A percentile compares a stretch with the other conserved stretches of the same genome.
phyloP scores from a whole-genome alignment of 2,888 invertebrate species.

The Thereva nobilitata region DNA sequence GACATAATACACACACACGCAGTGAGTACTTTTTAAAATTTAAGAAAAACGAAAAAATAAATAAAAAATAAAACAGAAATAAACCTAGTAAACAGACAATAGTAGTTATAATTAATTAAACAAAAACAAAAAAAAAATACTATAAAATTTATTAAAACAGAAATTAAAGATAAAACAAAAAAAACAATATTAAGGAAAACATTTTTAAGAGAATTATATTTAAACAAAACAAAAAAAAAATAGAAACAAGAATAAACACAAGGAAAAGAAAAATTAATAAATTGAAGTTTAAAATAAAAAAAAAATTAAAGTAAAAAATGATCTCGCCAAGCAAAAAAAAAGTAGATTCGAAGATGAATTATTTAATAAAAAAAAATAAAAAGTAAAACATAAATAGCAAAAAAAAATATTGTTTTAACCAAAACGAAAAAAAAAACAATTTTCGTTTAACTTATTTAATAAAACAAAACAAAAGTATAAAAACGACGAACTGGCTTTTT shows the following conservation, averaged over 20 bases:
- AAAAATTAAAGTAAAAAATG: too few species aligned
- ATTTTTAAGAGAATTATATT: conserved; percentile 2
- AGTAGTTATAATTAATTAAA: conserved; percentile 25
- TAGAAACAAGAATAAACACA: not conserved
- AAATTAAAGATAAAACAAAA: not conserved
- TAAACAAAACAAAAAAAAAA: conserved; percentile 2
- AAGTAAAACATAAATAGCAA: too few species aligned
- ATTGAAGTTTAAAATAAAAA: too few species aligned
- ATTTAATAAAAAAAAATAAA: too few species aligned
- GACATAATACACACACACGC: too few species aligned
- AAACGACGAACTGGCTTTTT: too few species aligned
- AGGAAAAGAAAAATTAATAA: not conserved
- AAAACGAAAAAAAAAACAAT: too few species aligned
- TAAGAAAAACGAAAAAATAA: conserved; percentile 5
- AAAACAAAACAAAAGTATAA: too few species aligned
- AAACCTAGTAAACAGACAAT: conserved; percentile 25
- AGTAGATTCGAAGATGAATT: too few species aligned
- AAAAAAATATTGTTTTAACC: too few species aligned
- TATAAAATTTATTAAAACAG: not conserved
- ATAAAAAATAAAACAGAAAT: not conserved
- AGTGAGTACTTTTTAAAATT: not conserved
- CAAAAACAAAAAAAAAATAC: not conserved
- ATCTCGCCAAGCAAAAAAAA: too few species aligned
- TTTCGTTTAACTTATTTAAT: too few species aligned
- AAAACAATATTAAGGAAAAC: conserved; percentile 9